Conservation (phyloP, 2,113 vertebrate species). For the Platycercus adscitus region DNA sequence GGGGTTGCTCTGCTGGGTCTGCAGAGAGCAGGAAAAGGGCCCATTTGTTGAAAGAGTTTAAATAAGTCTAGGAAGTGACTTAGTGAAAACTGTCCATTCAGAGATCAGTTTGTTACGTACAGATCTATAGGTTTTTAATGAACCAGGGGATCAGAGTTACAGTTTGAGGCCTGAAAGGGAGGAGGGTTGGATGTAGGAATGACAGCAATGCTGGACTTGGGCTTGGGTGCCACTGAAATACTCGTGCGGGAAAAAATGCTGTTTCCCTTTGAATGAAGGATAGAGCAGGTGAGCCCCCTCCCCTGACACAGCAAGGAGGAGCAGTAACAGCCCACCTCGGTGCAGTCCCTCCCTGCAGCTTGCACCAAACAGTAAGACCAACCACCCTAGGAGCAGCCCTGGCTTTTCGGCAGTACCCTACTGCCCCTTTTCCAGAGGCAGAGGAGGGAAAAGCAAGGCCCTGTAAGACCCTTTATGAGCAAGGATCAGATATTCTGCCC, state of each 20-base stretch:
- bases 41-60: neutral
- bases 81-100: neutral
- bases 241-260: neutral
- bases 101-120: neutral
- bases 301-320: neutral
- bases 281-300: neutral
- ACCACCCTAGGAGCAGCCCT: neutral
- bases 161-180: slow-evolving; percentile 9
- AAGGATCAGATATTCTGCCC: slow-evolving; percentile 88
- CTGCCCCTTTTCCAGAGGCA: neutral
- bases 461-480: slow-evolving; percentile 48
- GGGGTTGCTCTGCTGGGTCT: neutral
- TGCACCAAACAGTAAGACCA: neutral
- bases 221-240: neutral
- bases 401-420: neutral
- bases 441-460: neutral
- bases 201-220: neutral
- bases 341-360: neutral
- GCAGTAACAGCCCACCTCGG: neutral
- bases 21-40: neutral
- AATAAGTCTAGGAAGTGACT: neutral
- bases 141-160: neutral
- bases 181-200: neutral
- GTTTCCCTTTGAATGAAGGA: neutral
- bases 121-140: slow-evolving; percentile 43